Percentiles rank a stretch among this genome's conserved stretches.
Conservation (phyloP, 2,113 vertebrate species). For the Zosterops borbonicus region DNA sequence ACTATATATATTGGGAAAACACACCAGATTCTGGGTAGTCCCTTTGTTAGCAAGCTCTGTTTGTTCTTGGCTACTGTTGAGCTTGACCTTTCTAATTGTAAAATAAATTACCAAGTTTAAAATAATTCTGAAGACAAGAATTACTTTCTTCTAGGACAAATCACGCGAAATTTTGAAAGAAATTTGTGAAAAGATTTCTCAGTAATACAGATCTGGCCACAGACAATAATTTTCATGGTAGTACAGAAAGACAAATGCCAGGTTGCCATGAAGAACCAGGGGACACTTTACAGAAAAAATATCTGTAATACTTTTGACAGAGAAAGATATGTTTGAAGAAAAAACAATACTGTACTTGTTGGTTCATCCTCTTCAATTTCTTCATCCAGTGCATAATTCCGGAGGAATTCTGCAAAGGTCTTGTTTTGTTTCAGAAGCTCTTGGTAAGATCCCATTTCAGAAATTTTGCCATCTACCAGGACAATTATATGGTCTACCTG, state of each 20-base stretch:
- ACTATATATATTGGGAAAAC: background rate
- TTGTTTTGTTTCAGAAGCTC: constrained; percentile 84
- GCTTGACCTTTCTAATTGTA: background rate
- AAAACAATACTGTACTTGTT: constrained; percentile 65
- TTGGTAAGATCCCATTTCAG: constrained; percentile 91
- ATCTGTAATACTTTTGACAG: background rate
- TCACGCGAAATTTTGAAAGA: background rate
- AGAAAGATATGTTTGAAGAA: background rate
- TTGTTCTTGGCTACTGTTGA: background rate
- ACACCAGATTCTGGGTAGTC: background rate
- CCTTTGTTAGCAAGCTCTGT: background rate
- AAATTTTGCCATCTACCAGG: constrained; percentile 86
- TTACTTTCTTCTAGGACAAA: background rate
- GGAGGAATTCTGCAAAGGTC: constrained; percentile 91
- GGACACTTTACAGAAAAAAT: background rate
- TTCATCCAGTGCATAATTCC: constrained; percentile 86
- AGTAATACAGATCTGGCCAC: background rate
- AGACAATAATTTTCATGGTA: background rate
- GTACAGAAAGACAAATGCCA: background rate
- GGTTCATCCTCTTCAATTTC: constrained; percentile 79
- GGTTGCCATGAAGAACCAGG: background rate
- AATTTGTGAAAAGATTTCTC: background rate
- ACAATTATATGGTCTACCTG: constrained; percentile 91
- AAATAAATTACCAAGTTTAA: background rate
- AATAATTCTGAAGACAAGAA: background rate